These are phyloP conservation scores for Aldabrachelys gigantea DNA, from an alignment of 2,113 vertebrate genomes.

Conservation along the genomic window DNA sequence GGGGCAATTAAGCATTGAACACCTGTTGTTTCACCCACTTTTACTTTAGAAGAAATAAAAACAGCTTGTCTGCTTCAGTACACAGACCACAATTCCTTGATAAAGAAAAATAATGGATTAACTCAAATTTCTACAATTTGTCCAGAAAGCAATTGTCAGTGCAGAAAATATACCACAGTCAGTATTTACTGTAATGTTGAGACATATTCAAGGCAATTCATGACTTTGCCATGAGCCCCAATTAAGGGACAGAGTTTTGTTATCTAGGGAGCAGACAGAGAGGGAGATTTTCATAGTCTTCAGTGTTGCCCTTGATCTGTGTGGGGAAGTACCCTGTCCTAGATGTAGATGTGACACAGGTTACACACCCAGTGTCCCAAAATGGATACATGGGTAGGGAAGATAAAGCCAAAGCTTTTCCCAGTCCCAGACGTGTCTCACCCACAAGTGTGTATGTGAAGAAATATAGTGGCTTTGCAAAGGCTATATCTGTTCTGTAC, in stretches of 20 bases:
- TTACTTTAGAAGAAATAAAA: conserved; percentile 52
- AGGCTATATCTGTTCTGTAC: background rate
- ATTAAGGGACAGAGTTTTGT: background rate
- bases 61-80: conserved; percentile 33
- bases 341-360: background rate
- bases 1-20: conserved; percentile 34
- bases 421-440: background rate
- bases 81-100: background rate
- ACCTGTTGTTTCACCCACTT: conserved; percentile 47
- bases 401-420: background rate
- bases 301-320: too few relatives aligned
- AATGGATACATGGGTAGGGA: background rate
- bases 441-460: background rate
- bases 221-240: background rate
- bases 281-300: background rate
- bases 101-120: background rate
- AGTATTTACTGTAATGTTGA: background rate
- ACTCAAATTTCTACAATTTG: background rate
- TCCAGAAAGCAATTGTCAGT: background rate
- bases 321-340: background rate
- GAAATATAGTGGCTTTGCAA: background rate
- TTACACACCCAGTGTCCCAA: background rate
- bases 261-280: background rate
- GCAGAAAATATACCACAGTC: background rate
- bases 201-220: fast-evolving